Conservation (phyloP, 2,113 vertebrate genomes). For the Silurus asotus region DNA sequence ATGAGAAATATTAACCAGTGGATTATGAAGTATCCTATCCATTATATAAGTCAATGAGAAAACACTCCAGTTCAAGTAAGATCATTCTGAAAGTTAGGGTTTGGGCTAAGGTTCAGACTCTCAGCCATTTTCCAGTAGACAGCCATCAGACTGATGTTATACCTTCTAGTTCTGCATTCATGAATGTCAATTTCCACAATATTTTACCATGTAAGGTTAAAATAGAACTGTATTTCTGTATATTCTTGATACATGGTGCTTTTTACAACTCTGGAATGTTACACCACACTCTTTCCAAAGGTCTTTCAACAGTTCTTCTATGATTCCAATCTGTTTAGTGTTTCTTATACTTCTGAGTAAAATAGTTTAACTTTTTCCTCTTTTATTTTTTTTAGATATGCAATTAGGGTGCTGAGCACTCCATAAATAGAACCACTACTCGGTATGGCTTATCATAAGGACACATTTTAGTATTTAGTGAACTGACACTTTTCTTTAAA, state of each 20-base stretch:
- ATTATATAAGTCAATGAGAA: background rate
- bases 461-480: constrained; percentile 54
- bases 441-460: constrained; percentile 45
- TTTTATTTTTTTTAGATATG: constrained; percentile 44
- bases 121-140: background rate
- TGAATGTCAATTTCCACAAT: constrained; percentile 6
- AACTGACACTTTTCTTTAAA: constrained; percentile 50
- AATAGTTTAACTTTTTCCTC: constrained; percentile 10
- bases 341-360: constrained; percentile 43
- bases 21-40: background rate
- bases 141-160: background rate
- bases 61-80: background rate
- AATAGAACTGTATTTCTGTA: constrained; percentile 2
- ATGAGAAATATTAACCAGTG: background rate
- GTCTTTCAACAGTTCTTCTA: constrained; percentile 11
- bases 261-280: constrained; percentile 7
- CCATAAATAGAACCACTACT: constrained; percentile 53
- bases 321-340: constrained; percentile 23
- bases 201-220: constrained; percentile 34
- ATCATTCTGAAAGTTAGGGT: background rate
- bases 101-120: background rate
- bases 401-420: constrained; percentile 70
- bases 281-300: constrained; percentile 6
- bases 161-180: background rate
- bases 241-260: constrained; percentile 1